A percentile compares a stretch with the other conserved stretches of the same genome.
Evolutionary conservation across 2,797 vertebrate species (phyloP).

Genomic region (Mus caroli): DNA sequence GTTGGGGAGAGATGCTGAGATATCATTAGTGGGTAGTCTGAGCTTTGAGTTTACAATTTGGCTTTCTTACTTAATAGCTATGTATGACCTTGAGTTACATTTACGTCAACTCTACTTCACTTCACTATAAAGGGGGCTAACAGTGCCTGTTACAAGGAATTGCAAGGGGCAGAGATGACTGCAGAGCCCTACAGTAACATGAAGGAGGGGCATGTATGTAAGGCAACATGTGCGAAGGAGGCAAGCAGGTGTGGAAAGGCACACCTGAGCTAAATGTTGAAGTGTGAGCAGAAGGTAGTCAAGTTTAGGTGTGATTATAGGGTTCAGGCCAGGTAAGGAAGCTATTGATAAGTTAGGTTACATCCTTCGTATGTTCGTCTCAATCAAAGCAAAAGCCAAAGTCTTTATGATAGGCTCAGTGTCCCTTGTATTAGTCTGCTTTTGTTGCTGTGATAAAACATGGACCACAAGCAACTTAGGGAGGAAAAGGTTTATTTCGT

Average conservation of each 20-base stretch:
- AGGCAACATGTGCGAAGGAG: constrained; percentile 5
- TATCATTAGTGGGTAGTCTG: constrained; percentile 9
- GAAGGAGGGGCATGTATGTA: constrained; percentile 11
- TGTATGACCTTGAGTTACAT: constrained; percentile 26
- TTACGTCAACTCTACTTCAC: constrained; percentile 23
- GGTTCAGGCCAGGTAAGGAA: constrained; percentile 40
- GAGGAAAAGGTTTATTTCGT: neutral
- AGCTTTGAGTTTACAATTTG: constrained; percentile 31
- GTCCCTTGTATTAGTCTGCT: neutral
- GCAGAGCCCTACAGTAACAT: neutral
- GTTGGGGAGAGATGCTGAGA: neutral
- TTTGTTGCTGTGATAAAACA: neutral
- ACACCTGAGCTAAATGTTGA: constrained; percentile 52
- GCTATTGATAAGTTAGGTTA: neutral
- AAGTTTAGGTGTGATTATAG: neutral
- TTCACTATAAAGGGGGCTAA: constrained; percentile 56
- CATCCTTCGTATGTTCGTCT: constrained; percentile 20
- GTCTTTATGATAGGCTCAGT: constrained; percentile 26
- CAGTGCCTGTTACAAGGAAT: neutral
- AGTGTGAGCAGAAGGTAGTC: neutral
- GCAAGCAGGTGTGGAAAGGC: constrained; percentile 29
- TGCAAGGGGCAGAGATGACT: neutral
- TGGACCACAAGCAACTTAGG: neutral
- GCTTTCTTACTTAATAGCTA: constrained; percentile 29
- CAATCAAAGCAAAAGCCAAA: constrained; percentile 31